Base-by-base conservation (phyloP, 1,140 invertebrate genomes). In the Solenopsis invicta region DNA sequence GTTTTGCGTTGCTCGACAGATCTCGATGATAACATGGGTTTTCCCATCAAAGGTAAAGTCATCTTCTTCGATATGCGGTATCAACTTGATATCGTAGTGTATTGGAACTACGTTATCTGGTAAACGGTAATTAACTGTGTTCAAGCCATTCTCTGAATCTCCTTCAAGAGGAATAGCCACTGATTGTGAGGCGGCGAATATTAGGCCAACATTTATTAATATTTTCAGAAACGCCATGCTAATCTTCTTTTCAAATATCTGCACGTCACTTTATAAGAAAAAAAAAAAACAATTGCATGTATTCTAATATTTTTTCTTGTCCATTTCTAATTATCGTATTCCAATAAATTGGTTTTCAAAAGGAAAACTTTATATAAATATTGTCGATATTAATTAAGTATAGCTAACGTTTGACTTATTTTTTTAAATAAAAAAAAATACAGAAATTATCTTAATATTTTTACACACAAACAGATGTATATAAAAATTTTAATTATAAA, bases 41-140 rank as follows among this genome's bases (percentile, higher is more conserved):
- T 89, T 78, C 4, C 92, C 93, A 16, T 91, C 84, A 59, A 92
- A 92, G 1, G 85, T 91, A 54, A 92, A 93, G 72, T 91, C 82
- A 45, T 62, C 62, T 18, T 76, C 77, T 10, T 56, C 84, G 2
- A 93, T 87, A 21, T 89, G 81, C 2, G 91, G 91, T 66, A 82
- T 89, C 69, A 91, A 52, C 48, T 89, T 84, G 48, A 92, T 89
- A 54, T 54, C 41, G 24, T 90, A 94, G 0, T 72, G 75, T 24
- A 82, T 50, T 41, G 85, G 87, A 50, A 56, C 21, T 18, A 72
- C 81, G 16, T 88, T 72, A 48, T 88, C 87, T 62, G 88, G 84
- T 62, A 91, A 86, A 48, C 86, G 85, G 13, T 85, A 91, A 21
- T 89, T 71, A 4, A 62, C 1, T 8, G 64, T 12, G 6, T 4